Conservation (phyloP, 2,888 invertebrate genomes). For the Leucophenga maculata region DNA sequence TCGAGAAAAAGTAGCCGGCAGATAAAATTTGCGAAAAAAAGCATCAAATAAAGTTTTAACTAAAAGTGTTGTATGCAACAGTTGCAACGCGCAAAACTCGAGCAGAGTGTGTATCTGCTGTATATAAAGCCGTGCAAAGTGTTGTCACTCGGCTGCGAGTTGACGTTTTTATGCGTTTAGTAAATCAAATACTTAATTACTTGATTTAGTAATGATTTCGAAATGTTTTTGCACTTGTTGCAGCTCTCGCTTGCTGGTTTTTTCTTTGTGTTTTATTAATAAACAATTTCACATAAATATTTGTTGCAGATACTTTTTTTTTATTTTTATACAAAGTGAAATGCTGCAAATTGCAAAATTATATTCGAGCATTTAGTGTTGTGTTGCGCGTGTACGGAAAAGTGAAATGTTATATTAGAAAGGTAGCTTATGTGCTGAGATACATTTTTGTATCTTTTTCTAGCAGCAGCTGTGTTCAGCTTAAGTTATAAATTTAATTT, state of each 20-base stretch:
- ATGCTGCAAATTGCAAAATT: slow-evolving; percentile 17
- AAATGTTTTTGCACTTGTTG: slow-evolving; percentile 41
- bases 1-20: slow-evolving; percentile 45
- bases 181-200: slow-evolving; percentile 68
- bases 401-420: slow-evolving; percentile 50
- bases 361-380: slow-evolving; percentile 13
- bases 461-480: too few relatives aligned
- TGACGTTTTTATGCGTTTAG: slow-evolving; percentile 63
- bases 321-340: slow-evolving; percentile 26
- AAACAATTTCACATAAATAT: slow-evolving; percentile 54
- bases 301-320: slow-evolving; percentile 31
- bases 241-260: slow-evolving; percentile 8
- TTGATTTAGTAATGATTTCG: slow-evolving; percentile 60
- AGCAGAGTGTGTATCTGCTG: background rate
- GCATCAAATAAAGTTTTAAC: too few relatives aligned
- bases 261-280: slow-evolving; percentile 33
- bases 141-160: slow-evolving; percentile 38
- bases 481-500: background rate
- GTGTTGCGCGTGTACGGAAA: slow-evolving; percentile 43
- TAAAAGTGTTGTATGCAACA: too few relatives aligned
- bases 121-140: slow-evolving; percentile 27
- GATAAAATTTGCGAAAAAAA: slow-evolving; percentile 1
- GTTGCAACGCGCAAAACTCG: too few relatives aligned
- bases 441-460: background rate
- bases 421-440: background rate